Percentiles rank a stretch among this genome's conserved stretches.
phyloP scores from a whole-genome alignment of 2,888 invertebrate genomes.

The Muschampia plurimacula region DNA sequence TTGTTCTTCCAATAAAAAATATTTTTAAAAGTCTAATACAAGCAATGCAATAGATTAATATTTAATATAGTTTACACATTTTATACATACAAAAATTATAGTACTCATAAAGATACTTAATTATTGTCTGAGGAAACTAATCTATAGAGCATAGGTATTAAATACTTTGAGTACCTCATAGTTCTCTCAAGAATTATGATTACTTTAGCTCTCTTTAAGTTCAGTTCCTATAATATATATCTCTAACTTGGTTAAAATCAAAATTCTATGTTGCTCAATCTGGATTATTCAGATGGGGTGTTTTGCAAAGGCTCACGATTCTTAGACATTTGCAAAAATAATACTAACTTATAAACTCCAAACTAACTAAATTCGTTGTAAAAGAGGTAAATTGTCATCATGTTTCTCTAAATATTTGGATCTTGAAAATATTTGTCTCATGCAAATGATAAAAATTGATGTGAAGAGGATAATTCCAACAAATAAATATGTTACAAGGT shows the following conservation, averaged over 20 bases:
- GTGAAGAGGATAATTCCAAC: slow-evolving; percentile 52
- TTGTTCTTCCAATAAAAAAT: neutral
- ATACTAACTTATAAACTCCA: neutral
- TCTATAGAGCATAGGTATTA: neutral
- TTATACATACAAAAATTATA: neutral
- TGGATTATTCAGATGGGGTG: neutral
- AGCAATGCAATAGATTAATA: neutral
- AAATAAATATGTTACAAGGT: slow-evolving; percentile 84
- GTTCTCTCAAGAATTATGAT: too few relatives aligned
- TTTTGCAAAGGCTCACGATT: neutral
- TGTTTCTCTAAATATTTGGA: slow-evolving; percentile 39
- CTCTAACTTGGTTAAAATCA: neutral
- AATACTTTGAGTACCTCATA: too few relatives aligned
- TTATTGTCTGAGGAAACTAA: neutral
- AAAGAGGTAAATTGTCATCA: slow-evolving; percentile 47
- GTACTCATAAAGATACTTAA: neutral
- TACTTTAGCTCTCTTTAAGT: too few relatives aligned
- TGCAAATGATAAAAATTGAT: slow-evolving; percentile 42
- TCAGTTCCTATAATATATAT: neutral
- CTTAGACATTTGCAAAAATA: neutral
- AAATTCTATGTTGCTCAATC: neutral
- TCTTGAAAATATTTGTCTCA: slow-evolving; percentile 43
- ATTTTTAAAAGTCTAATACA: neutral
- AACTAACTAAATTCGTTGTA: slow-evolving; percentile 43
- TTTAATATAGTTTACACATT: neutral